Conservation (phyloP, 2,888 invertebrate species). For the Drosophila basisetae region DNA sequence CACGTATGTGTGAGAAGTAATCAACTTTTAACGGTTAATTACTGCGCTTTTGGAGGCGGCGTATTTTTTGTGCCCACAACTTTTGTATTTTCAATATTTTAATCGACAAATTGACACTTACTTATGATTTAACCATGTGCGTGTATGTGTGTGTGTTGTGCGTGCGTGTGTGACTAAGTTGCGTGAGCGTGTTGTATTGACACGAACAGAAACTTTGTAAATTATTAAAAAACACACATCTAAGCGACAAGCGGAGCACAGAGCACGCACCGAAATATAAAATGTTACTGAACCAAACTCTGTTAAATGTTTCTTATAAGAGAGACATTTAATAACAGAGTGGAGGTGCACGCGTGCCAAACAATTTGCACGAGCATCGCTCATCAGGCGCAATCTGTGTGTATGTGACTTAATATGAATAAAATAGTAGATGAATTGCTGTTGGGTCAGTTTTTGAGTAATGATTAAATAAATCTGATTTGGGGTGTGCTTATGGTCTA, state of each 20-base stretch:
- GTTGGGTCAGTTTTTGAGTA: not conserved
- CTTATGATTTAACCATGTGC: slow-evolving; percentile 47
- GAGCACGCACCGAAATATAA: slow-evolving; percentile 55
- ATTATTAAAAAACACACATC: slow-evolving; percentile 38
- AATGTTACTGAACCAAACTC: slow-evolving; percentile 51
- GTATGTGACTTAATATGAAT: not conserved
- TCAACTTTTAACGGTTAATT: slow-evolving; percentile 54
- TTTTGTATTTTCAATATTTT: slow-evolving; percentile 17
- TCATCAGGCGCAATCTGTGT: slow-evolving; percentile 1
- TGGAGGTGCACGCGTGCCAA: slow-evolving; percentile 39
- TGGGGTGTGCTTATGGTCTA: not conserved
- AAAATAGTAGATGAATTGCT: not conserved
- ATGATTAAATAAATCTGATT: not conserved
- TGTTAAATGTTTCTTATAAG: slow-evolving; percentile 57
- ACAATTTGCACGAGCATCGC: slow-evolving; percentile 7
- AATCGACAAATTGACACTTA: slow-evolving; percentile 52
- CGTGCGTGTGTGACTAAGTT: slow-evolving; percentile 7
- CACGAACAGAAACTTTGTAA: slow-evolving; percentile 40
- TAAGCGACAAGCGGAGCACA: slow-evolving; percentile 44
- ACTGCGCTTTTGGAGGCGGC: slow-evolving; percentile 38
- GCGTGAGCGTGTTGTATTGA: slow-evolving; percentile 32
- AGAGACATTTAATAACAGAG: slow-evolving; percentile 38
- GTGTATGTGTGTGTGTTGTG: slow-evolving; percentile 10
- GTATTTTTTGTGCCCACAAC: slow-evolving; percentile 21
- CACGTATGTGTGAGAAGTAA: slow-evolving; percentile 27